Conservation (phyloP, 2,113 vertebrate species). For the rat (Rattus norvegicus) region DNA sequence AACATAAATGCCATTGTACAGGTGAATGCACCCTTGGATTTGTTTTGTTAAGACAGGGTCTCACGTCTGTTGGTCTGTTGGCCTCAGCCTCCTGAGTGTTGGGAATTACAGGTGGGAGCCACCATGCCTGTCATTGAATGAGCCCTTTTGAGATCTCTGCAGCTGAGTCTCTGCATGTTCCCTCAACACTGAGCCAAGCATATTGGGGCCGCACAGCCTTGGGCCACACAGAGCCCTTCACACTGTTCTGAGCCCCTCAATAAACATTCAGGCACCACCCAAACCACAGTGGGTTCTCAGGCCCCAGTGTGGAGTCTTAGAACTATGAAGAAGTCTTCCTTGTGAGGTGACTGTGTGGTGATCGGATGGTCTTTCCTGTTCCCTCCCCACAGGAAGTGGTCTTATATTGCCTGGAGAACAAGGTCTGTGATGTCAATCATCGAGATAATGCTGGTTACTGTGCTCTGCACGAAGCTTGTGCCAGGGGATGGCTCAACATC, state of each 20-base stretch:
- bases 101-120: background rate
- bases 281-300: background rate
- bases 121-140: background rate
- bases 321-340: background rate
- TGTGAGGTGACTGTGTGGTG: background rate
- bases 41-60: background rate
- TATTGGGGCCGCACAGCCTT: background rate
- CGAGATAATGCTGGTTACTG: slow-evolving; percentile 96
- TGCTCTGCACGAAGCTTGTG: slow-evolving; percentile 95
- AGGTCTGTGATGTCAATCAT: slow-evolving; percentile 96
- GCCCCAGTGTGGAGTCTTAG: background rate
- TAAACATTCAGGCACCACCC: background rate
- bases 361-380: background rate
- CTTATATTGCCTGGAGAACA: slow-evolving; percentile 95
- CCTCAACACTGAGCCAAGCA: background rate
- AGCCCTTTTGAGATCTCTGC: background rate
- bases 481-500: slow-evolving; percentile 94
- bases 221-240: background rate
- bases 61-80: background rate
- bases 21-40: background rate
- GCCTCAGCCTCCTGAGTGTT: background rate
- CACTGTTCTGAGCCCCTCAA: background rate
- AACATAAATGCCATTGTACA: background rate
- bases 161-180: background rate
- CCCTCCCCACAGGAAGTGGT: slow-evolving; percentile 92